Evolutionary conservation across 2,888 invertebrate genomes (phyloP).

Genomic region (Cantharis rustica): DNA sequence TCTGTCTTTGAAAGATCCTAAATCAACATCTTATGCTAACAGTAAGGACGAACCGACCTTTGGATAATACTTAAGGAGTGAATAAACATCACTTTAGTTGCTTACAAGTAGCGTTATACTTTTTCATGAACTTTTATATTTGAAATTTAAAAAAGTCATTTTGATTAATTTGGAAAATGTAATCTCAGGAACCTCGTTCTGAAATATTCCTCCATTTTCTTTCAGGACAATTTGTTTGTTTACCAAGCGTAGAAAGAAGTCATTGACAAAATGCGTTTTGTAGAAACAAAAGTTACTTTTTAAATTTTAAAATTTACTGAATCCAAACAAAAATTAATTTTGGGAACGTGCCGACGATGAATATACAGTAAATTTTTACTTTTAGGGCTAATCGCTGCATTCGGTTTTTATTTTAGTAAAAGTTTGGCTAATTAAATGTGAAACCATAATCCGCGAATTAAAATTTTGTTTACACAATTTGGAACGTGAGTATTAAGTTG

Average conservation of each 20-base stretch:
- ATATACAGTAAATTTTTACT: not conserved
- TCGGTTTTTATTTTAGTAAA: not conserved
- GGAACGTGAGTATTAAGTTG: not conserved
- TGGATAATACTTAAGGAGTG: not conserved
- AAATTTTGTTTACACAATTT: not conserved
- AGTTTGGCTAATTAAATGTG: not conserved
- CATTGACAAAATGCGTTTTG: not conserved
- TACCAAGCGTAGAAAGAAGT: not conserved
- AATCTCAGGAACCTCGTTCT: not conserved
- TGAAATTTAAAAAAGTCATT: not conserved
- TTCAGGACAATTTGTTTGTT: too few species aligned
- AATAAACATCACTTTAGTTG: not conserved
- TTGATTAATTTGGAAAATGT: not conserved
- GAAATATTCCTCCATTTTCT: not conserved
- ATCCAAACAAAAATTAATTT: not conserved
- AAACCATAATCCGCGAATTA: not conserved
- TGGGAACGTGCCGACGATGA: not conserved
- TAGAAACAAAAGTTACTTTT: not conserved
- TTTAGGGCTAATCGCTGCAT: not conserved
- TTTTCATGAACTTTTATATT: not conserved
- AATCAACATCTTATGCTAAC: not conserved
- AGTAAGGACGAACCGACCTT: not conserved
- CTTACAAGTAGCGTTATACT: not conserved
- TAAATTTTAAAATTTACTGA: not conserved
- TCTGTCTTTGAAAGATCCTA: not conserved